Evolutionary conservation across 1,140 invertebrate genomes (phyloP).

Genomic region (Pogonognathellus flavescens): DNA sequence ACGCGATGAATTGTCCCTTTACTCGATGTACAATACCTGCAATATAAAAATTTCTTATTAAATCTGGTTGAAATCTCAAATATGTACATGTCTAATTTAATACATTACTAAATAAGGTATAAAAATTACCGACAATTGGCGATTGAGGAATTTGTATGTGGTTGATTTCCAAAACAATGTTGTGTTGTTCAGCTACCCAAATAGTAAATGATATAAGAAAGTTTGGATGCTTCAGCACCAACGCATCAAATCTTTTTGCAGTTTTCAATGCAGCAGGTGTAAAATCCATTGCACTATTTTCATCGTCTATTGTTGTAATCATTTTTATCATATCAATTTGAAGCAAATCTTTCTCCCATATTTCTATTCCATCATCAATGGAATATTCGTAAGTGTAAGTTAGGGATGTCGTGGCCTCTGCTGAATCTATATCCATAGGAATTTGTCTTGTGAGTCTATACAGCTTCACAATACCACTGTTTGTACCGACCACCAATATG

Average conservation of each 20-base stretch:
- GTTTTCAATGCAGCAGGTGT: constrained; percentile 10
- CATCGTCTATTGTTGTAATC: not conserved
- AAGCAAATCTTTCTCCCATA: constrained; percentile 37
- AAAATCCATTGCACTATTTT: no score
- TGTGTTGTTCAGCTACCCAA: constrained; percentile 4
- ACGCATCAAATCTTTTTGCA: constrained; percentile 22
- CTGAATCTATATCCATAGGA: not conserved
- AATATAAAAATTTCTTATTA: not conserved
- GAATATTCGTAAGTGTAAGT: not conserved
- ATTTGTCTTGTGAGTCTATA: not conserved
- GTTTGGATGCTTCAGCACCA: constrained; percentile 50
- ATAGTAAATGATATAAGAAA: constrained; percentile 15
- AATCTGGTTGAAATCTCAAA: not conserved
- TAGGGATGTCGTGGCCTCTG: not conserved
- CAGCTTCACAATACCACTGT: constrained; percentile 6
- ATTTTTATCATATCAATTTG: constrained; percentile 34
- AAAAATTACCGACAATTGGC: constrained; percentile 46
- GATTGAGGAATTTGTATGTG: constrained; percentile 42
- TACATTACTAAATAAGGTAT: not conserved
- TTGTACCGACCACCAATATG: not conserved
- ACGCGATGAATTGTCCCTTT: constrained; percentile 38
- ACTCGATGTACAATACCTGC: constrained; percentile 32
- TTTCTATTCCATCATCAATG: constrained; percentile 36
- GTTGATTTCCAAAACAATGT: constrained; percentile 9
- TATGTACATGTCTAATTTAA: no score